Evolutionary conservation across 2,113 vertebrate species (phyloP).

Genomic region (Dinomys branickii): DNA sequence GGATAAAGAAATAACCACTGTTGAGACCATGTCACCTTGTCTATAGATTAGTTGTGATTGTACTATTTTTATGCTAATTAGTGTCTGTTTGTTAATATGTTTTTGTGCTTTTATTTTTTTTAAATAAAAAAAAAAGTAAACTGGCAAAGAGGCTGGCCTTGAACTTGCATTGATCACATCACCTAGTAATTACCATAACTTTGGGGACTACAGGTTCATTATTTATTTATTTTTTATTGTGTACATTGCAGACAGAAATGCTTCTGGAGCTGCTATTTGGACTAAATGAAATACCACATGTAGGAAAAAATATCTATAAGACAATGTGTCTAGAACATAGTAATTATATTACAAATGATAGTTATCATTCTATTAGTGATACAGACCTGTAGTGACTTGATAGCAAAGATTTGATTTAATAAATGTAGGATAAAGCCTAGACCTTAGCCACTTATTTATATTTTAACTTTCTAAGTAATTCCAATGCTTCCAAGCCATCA

Average conservation of each 20-base stretch:
- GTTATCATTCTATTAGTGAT: background rate
- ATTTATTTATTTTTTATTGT: background rate
- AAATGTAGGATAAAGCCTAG: background rate
- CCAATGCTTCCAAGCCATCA: background rate
- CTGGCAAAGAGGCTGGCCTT: no score
- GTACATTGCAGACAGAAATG: background rate
- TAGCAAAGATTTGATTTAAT: background rate
- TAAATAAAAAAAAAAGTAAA: no score
- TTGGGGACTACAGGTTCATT: background rate
- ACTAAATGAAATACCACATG: background rate
- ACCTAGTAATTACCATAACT: background rate
- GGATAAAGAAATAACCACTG: no score
- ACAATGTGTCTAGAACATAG: background rate
- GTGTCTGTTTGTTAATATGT: no score
- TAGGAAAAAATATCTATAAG: background rate
- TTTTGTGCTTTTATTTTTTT: no score
- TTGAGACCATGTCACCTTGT: no score
- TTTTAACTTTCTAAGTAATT: background rate
- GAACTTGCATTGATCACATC: no score
- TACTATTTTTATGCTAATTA: no score
- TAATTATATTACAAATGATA: background rate
- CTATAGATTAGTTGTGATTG: no score
- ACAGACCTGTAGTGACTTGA: rapidly evolving
- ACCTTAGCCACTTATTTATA: background rate
- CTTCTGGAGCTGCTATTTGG: background rate